Conservation (phyloP, 2,113 vertebrate genomes). For the Aspiorhynchus laticeps region DNA sequence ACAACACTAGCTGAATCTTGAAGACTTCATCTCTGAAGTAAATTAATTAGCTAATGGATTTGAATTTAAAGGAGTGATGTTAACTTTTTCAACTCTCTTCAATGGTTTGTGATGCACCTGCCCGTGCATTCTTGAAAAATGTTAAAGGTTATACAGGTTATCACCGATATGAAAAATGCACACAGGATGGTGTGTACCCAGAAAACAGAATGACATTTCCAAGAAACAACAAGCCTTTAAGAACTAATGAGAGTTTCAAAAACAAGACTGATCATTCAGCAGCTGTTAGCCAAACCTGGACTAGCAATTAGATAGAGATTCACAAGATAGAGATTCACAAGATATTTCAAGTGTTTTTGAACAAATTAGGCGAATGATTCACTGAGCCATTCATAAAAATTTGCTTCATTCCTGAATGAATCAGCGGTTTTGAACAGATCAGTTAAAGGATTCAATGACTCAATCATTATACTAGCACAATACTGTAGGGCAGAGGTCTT, state of each 20-base stretch:
- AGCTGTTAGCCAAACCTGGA: too few species aligned
- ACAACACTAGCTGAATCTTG: not conserved
- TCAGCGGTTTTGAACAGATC: too few species aligned
- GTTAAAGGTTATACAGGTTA: not conserved
- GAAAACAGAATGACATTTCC: conserved; percentile 17
- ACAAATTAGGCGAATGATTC: too few species aligned
- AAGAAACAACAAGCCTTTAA: not conserved
- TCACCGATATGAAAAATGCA: conserved; percentile 9
- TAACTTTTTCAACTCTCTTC: not conserved
- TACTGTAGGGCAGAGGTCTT: too few species aligned
- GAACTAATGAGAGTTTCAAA: conserved; percentile 13
- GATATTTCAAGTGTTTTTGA: too few species aligned
- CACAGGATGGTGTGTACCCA: not conserved
- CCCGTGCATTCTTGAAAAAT: not conserved
- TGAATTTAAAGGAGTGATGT: not conserved
- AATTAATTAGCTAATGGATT: not conserved
- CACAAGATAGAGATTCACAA: too few species aligned
- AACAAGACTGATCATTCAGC: not conserved
- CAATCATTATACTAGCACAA: too few species aligned
- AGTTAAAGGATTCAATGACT: too few species aligned
- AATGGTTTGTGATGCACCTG: not conserved
- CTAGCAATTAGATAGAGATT: too few species aligned
- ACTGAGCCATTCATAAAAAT: too few species aligned
- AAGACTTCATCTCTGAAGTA: not conserved
- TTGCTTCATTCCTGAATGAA: too few species aligned